These are phyloP conservation scores for Procavia capensis DNA, from an alignment of 2,113 vertebrate species.

Conservation along the genomic window DNA sequence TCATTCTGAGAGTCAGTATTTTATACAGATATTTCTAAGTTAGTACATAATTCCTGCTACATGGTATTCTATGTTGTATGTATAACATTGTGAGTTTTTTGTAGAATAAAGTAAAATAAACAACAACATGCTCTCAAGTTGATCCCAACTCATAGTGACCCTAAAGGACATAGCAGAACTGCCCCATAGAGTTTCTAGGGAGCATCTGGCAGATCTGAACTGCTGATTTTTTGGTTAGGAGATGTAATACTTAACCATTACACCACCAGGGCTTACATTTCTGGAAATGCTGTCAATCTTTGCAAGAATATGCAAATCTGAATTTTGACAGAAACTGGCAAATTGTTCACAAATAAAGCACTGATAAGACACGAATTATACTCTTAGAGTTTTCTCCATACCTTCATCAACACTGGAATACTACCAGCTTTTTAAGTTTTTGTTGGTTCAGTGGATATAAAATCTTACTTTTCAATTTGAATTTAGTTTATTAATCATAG, in stretches of 20 bases:
- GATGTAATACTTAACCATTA: too few relatives aligned
- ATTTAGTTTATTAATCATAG: not conserved
- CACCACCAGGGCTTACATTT: too few relatives aligned
- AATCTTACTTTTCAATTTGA: conserved; percentile 7
- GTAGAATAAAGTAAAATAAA: too few relatives aligned
- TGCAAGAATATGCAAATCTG: not conserved
- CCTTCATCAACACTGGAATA: not conserved
- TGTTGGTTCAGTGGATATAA: not conserved
- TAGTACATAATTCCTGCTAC: not conserved
- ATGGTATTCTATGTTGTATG: not conserved
- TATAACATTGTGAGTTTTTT: not conserved
- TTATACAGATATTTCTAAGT: not conserved
- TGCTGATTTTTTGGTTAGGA: too few relatives aligned
- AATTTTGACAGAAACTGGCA: not conserved
- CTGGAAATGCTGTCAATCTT: not conserved
- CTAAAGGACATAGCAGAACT: too few relatives aligned
- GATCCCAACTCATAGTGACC: too few relatives aligned
- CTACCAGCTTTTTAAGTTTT: not conserved
- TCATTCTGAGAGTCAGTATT: not conserved
- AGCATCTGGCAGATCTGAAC: too few relatives aligned
- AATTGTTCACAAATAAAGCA: conserved; percentile 8
- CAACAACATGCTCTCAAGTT: too few relatives aligned
- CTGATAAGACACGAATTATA: not conserved
- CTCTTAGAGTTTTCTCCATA: not conserved
- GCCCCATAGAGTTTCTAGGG: too few relatives aligned